These are phyloP conservation scores for Chaitophorus viminalis DNA, from an alignment of 2,888 invertebrate genomes.

Conservation along the genomic window DNA sequence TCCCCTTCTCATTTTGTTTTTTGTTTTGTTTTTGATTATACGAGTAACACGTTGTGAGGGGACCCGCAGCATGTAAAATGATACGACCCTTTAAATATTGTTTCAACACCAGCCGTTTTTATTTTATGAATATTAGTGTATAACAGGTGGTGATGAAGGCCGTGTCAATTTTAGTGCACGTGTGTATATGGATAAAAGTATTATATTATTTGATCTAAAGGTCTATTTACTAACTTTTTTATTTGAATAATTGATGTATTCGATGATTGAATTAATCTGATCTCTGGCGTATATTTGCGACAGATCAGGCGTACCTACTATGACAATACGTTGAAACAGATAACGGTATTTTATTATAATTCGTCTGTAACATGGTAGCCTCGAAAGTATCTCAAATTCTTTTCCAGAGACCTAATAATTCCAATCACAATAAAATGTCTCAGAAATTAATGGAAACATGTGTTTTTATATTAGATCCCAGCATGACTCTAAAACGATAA, in stretches of 20 bases:
- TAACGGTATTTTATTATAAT: background rate
- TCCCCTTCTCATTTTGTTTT: background rate
- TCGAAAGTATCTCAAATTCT: background rate
- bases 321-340: background rate
- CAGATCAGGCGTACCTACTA: too few species aligned
- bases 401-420: background rate
- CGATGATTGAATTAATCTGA: too few species aligned
- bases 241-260: background rate
- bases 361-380: background rate
- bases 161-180: background rate
- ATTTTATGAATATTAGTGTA: slow-evolving; percentile 14
- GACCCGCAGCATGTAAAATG: slow-evolving; percentile 54
- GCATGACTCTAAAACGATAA: slow-evolving; percentile 41
- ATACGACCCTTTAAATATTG: slow-evolving; percentile 54
- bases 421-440: slow-evolving; percentile 9
- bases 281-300: too few species aligned
- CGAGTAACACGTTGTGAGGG: slow-evolving; percentile 26
- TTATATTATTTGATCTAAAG: background rate
- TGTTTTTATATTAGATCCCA: slow-evolving; percentile 49
- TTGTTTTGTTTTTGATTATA: slow-evolving; percentile 45
- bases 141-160: slow-evolving; percentile 35
- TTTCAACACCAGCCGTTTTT: slow-evolving; percentile 48
- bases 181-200: background rate
- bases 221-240: background rate
- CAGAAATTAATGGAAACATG: slow-evolving; percentile 52